These are phyloP conservation scores for Scrobipalpa costella DNA, from an alignment of 2,888 invertebrate genomes.

Conservation along the genomic window DNA sequence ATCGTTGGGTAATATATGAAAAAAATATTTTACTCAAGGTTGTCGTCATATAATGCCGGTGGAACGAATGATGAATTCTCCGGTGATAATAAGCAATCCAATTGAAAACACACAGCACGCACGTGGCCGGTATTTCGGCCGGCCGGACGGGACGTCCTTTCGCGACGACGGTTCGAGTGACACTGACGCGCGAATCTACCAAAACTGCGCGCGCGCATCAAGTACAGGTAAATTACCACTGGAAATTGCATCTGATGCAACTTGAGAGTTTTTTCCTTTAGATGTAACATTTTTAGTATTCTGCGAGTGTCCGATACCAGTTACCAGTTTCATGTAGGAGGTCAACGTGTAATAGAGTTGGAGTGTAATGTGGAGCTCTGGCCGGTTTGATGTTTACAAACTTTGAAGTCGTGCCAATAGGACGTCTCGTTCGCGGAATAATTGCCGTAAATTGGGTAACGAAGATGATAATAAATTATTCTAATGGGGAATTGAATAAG, in stretches of 20 bases:
- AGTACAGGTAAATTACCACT: conserved; percentile 66
- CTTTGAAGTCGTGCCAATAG: conserved; percentile 18
- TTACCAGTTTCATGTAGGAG: neutral
- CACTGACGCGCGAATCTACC: conserved; percentile 53
- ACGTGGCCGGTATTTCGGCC: conserved; percentile 50
- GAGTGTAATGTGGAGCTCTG: neutral
- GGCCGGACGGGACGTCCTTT: conserved; percentile 49
- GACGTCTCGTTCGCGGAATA: conserved; percentile 2
- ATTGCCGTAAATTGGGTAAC: conserved; percentile 13
- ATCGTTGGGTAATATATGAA: neutral
- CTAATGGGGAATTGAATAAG: neutral
- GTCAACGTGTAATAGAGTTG: neutral
- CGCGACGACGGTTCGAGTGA: conserved; percentile 53
- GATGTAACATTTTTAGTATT: conserved; percentile 10
- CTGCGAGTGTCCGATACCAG: neutral
- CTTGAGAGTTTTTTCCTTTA: conserved; percentile 22
- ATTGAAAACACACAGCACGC: conserved; percentile 40
- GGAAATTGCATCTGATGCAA: conserved; percentile 49
- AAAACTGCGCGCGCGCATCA: conserved; percentile 57
- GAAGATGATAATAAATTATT: neutral
- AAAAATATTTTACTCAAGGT: conserved; percentile 15
- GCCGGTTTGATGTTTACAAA: conserved; percentile 11
- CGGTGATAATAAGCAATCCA: conserved; percentile 23
- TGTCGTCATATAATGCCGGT: neutral
- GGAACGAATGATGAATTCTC: conserved; percentile 18